A percentile compares a stretch with the other conserved stretches of the same genome.
Conservation (phyloP, 2,113 vertebrate species). For the Gnathonemus longibarbis region DNA sequence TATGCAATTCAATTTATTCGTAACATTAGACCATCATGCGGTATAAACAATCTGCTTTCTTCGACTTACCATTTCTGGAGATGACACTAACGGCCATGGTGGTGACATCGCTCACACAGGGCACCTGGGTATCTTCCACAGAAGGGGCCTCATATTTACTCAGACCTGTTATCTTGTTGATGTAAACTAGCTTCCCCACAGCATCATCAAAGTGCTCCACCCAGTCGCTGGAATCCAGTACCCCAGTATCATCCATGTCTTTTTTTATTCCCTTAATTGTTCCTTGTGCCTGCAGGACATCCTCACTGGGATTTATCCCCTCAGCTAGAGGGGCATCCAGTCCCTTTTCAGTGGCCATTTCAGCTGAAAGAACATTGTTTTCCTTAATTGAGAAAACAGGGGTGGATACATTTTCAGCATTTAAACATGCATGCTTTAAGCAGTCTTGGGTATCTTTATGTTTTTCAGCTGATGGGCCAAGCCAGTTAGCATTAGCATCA, state of each 20-base stretch:
- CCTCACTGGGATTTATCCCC: background rate
- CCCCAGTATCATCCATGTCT: background rate
- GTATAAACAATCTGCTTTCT: background rate
- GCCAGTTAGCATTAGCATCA: background rate
- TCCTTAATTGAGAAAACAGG: background rate
- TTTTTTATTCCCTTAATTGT: background rate
- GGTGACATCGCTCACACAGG: slow-evolving; percentile 75
- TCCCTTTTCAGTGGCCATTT: background rate
- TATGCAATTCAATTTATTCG: background rate
- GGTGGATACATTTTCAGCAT: background rate
- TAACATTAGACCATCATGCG: background rate
- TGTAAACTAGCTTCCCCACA: slow-evolving; percentile 69
- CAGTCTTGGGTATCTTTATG: background rate
- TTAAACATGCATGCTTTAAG: background rate
- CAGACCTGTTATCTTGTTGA: slow-evolving; percentile 82
- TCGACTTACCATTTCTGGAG: slow-evolving; percentile 70
- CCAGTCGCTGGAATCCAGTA: slow-evolving; percentile 56
- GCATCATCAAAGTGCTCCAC: slow-evolving; percentile 70
- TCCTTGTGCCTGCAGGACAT: background rate
- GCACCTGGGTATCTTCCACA: slow-evolving; percentile 49
- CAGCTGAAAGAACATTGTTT: background rate
- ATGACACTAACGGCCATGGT: slow-evolving; percentile 78
- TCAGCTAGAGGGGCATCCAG: background rate
- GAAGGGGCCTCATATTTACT: slow-evolving; percentile 72
- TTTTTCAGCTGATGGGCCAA: slow-evolving; percentile 3